phyloP scores from a whole-genome alignment of 2,113 vertebrate species.

The Lamprologus lemairii region DNA sequence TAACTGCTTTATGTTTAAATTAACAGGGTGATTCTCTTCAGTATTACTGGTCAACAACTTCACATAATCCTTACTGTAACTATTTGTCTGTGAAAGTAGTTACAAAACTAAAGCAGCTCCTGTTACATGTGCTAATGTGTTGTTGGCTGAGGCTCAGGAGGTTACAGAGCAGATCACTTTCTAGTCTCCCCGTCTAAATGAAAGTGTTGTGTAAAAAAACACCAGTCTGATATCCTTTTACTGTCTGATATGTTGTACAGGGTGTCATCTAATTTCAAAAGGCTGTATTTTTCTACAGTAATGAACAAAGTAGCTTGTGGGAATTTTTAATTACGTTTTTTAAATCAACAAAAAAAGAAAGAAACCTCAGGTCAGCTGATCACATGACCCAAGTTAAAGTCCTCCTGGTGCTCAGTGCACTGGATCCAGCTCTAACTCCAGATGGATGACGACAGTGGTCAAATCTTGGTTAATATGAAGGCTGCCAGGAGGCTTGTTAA shows the following conservation, averaged over 20 bases:
- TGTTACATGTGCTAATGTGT: not conserved
- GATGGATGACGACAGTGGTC: fast-evolving
- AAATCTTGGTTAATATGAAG: not conserved
- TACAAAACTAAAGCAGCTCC: not conserved
- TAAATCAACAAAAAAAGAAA: not conserved
- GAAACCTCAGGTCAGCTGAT: not conserved
- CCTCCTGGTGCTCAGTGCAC: not conserved
- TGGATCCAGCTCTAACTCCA: fast-evolving
- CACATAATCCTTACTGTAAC: fast-evolving
- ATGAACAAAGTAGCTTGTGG: not conserved
- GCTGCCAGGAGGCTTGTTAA: not conserved
- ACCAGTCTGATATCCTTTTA: fast-evolving
- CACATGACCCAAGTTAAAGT: fast-evolving
- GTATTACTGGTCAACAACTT: fast-evolving
- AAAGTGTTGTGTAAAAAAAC: not conserved
- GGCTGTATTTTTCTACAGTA: not conserved
- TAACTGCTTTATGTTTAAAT: no score
- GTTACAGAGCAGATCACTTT: not conserved
- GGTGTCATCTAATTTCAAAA: not conserved
- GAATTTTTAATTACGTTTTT: fast-evolving
- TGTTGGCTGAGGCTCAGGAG: not conserved
- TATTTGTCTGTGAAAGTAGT: not conserved
- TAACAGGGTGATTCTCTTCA: no score
- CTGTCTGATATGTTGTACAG: fast-evolving
- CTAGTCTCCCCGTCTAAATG: fast-evolving